Percentiles rank a stretch among this genome's conserved stretches.
Evolutionary conservation across 2,797 vertebrate genomes (phyloP).

Genomic region (Alfaro cultratus): DNA sequence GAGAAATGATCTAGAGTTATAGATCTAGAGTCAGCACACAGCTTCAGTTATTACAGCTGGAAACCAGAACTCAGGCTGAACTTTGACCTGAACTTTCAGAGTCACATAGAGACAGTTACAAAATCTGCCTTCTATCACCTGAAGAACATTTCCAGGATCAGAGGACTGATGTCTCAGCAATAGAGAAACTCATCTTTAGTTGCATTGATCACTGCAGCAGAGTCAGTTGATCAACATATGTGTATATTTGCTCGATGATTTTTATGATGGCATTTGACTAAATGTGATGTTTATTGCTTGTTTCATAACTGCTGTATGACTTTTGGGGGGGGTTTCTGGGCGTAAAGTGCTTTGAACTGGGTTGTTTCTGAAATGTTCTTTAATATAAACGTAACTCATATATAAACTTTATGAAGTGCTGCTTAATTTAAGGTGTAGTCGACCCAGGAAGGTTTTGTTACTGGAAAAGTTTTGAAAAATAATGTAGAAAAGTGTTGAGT

Average conservation of each 20-base stretch:
- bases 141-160: too few species aligned
- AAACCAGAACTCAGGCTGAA: background rate
- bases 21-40: too few species aligned
- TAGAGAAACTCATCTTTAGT: too few species aligned
- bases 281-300: background rate
- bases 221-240: background rate
- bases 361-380: background rate
- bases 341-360: background rate
- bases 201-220: too few species aligned
- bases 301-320: background rate
- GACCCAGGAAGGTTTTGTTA: background rate
- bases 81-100: background rate
- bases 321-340: too few species aligned
- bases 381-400: background rate
- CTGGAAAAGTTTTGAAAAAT: conserved; percentile 29
- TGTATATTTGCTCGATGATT: background rate
- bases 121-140: background rate
- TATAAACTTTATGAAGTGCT: too few species aligned
- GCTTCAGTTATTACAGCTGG: too few species aligned
- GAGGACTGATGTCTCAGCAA: too few species aligned
- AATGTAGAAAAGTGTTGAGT: conserved; percentile 42
- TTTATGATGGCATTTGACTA: background rate
- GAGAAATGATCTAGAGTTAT: too few species aligned
- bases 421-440: background rate
- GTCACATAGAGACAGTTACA: background rate